Base-by-base conservation (phyloP, 2,113 vertebrate species). In the Myotis yumanensis region DNA sequence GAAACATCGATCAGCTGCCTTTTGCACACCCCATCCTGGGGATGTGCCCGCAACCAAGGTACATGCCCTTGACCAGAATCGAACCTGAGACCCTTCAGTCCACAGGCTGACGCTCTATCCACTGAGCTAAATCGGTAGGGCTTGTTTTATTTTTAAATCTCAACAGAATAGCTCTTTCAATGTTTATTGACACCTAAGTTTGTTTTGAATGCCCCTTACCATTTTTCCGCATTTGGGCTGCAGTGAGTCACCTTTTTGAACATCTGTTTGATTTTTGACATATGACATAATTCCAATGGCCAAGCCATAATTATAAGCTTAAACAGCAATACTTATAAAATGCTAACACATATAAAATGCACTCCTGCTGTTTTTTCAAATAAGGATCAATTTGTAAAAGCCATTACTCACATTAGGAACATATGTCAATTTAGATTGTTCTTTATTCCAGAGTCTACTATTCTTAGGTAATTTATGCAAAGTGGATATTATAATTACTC, bases 291-390 rank as follows among this genome's bases (percentile, higher is more conserved):
- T 95, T 77, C 43, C 62, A 82, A 28, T 71, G 79, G 64, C 79
- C 80, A 6, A 92, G 57, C 48, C 54, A 94, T 79, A 94, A 93
- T 89, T 90, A 73, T 88, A 93, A 93, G 73, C 37, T 73, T 91
- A 92, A 93, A 85, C 64, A 28, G 69, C 23, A 86, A 92, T 64
- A 85, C n/a, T 94, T 94, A 75, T 48, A 86, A 96, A 94, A 86
- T 73, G 59, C 88, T 95, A 96, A 88, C 82, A 87, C n/a, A 32
- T 87, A 51, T 81, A 86, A 92, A 88, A 95, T 54, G 62, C 30
- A 81, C 20, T 48, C 43, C 30, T 77, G 59, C 51, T 91, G 23
- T 30, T 73, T 93, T 93, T 92, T 82, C 62, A 66, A 28, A 82
- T 91, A 75, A 57, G 22, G 30, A 93, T 82, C 25, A 43, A 92